Percentiles rank a stretch among this genome's conserved stretches.
These are phyloP conservation scores for Meloidogyne floridensis DNA, from an alignment of 1,140 invertebrate genomes.

Conservation along the genomic window DNA sequence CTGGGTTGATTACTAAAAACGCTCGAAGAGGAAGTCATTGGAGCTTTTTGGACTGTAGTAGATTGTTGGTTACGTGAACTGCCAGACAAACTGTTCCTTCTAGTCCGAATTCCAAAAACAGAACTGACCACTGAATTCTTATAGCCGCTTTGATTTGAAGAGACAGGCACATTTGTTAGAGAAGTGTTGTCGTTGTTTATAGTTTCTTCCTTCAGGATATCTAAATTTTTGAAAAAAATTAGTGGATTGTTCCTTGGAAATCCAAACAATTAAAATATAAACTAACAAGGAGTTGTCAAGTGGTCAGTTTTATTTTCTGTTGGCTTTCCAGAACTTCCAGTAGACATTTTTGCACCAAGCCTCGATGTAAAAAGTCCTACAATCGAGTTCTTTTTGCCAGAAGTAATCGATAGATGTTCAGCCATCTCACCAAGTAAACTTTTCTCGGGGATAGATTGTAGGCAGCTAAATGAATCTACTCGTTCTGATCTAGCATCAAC, in stretches of 20 bases:
- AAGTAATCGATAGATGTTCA: neutral
- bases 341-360: slow-evolving; percentile 29
- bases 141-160: slow-evolving; percentile 14
- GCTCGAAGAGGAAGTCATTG: slow-evolving; percentile 11
- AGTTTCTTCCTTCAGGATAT: neutral
- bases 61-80: neutral
- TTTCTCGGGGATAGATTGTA: slow-evolving; percentile 30
- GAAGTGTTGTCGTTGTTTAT: slow-evolving; percentile 13
- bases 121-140: slow-evolving; percentile 21
- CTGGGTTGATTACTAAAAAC: slow-evolving; percentile 29
- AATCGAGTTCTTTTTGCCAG: slow-evolving; percentile 37
- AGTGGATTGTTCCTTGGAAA: neutral
- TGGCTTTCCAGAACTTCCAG: slow-evolving; percentile 24
- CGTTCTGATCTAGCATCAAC: neutral
- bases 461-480: slow-evolving; percentile 23
- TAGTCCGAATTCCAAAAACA: slow-evolving; percentile 15
- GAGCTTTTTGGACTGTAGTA: neutral
- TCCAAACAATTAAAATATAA: neutral
- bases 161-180: slow-evolving; percentile 12
- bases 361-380: slow-evolving; percentile 31
- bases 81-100: neutral
- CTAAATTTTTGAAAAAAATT: neutral
- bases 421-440: slow-evolving; percentile 10
- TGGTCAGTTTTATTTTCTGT: neutral
- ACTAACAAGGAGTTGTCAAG: slow-evolving; percentile 2